These are phyloP conservation scores for Myrmophylax atrothorax DNA, from an alignment of 2,113 vertebrate species.

Conservation along the genomic window DNA sequence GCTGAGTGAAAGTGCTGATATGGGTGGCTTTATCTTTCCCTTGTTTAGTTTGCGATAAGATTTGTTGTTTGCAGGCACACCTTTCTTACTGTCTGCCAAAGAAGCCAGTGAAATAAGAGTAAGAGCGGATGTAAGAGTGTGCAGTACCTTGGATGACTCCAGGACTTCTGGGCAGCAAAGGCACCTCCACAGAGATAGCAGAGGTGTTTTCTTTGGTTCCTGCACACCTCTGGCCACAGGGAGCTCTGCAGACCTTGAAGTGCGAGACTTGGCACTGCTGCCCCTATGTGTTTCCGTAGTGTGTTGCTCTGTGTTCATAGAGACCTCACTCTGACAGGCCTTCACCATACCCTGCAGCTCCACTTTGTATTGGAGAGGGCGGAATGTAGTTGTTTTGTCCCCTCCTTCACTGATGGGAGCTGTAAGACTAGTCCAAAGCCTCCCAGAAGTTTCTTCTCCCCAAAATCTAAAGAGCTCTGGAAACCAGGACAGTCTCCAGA, in stretches of 20 bases:
- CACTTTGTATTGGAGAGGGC: neutral
- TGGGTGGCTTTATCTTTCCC: neutral
- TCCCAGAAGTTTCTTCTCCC: neutral
- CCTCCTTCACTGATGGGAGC: neutral
- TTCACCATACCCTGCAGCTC: neutral
- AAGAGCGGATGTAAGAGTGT: neutral
- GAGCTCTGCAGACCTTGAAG: neutral
- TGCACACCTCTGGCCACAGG: neutral
- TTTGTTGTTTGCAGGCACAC: neutral
- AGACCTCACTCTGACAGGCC: neutral
- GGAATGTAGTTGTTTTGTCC: rapidly evolving
- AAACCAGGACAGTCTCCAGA: neutral
- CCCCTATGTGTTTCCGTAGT: neutral
- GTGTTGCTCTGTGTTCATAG: rapidly evolving
- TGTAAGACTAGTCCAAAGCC: neutral
- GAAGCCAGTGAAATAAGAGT: neutral
- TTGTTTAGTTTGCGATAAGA: neutral
- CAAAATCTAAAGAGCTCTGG: neutral
- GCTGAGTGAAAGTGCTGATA: neutral
- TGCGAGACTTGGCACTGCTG: neutral
- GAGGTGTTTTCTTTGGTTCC: neutral
- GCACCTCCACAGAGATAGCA: neutral
- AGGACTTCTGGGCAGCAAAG: neutral
- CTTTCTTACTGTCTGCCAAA: neutral
- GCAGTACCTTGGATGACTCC: rapidly evolving